Conservation (phyloP, 2,797 vertebrate genomes). For the Pseudochirops cupreus region DNA sequence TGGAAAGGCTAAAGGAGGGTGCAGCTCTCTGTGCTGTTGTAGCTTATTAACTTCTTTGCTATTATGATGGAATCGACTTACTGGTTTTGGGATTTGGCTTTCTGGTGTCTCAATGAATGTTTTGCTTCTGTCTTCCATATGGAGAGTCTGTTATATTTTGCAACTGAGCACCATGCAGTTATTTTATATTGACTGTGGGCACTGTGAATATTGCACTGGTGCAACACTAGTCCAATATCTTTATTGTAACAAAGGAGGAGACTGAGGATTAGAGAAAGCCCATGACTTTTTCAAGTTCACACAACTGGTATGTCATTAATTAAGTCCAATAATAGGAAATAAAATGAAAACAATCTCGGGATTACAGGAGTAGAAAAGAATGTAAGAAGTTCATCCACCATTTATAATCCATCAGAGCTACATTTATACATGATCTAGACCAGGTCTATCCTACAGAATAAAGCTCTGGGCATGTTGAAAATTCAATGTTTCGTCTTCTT, state of each 20-base stretch:
- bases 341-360: not conserved
- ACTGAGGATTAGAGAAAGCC: not conserved
- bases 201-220: too few species aligned
- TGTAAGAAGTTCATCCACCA: not conserved
- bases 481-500: conserved; percentile 27
- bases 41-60: too few species aligned
- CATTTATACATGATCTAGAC: conserved; percentile 5
- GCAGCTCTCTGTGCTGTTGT: too few species aligned
- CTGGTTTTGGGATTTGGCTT: too few species aligned
- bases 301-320: not conserved
- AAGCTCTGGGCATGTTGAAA: conserved; percentile 45
- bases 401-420: conserved; percentile 47
- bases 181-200: too few species aligned
- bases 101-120: too few species aligned
- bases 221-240: conserved; percentile 15
- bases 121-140: too few species aligned
- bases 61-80: too few species aligned
- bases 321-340: not conserved
- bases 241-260: not conserved
- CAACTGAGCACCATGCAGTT: too few species aligned
- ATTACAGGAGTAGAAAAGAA: conserved; percentile 6
- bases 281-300: conserved; percentile 12
- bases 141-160: too few species aligned
- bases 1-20: too few species aligned
- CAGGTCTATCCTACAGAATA: not conserved